A percentile compares a stretch with the other conserved stretches of the same genome.
Conservation (phyloP, 1,140 invertebrate species). For the Trichogramma pretiosum region DNA sequence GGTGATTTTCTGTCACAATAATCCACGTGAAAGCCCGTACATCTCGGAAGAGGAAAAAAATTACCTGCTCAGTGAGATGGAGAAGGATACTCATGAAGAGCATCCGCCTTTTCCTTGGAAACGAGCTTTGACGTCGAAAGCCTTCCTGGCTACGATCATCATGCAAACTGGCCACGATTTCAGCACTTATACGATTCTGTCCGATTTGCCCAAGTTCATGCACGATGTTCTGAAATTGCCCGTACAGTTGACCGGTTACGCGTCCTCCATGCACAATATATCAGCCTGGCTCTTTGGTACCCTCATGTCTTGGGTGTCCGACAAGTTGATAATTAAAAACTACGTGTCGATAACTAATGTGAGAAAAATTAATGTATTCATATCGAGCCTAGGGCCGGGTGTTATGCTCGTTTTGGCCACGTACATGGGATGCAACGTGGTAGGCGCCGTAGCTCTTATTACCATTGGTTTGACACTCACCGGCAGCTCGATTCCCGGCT, state of each 20-base stretch:
- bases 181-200: constrained; percentile 73
- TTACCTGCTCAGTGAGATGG: constrained; percentile 50
- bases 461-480: constrained; percentile 60
- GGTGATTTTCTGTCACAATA: constrained; percentile 59
- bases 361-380: constrained; percentile 25
- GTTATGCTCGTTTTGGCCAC: constrained; percentile 1
- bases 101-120: constrained; percentile 57
- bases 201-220: constrained; percentile 76
- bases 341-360: constrained; percentile 45
- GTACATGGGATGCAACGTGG: constrained; percentile 8
- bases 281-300: constrained; percentile 49
- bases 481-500: constrained; percentile 62
- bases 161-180: constrained; percentile 44
- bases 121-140: constrained; percentile 61
- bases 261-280: constrained; percentile 37
- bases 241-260: constrained; percentile 54
- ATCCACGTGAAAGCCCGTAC: constrained; percentile 66
- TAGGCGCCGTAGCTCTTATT: constrained; percentile 52
- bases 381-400: constrained; percentile 2
- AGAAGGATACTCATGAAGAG: constrained; percentile 36
- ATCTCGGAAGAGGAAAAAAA: constrained; percentile 66
- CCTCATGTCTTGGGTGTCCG: constrained; percentile 48
- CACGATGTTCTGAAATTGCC: constrained; percentile 70
- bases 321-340: constrained; percentile 46
- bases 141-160: constrained; percentile 58